Evolutionary conservation across 2,113 vertebrate genomes (phyloP), one percentile per base, ranked within the genome.

Genomic region (Oriolus oriolus): DNA sequence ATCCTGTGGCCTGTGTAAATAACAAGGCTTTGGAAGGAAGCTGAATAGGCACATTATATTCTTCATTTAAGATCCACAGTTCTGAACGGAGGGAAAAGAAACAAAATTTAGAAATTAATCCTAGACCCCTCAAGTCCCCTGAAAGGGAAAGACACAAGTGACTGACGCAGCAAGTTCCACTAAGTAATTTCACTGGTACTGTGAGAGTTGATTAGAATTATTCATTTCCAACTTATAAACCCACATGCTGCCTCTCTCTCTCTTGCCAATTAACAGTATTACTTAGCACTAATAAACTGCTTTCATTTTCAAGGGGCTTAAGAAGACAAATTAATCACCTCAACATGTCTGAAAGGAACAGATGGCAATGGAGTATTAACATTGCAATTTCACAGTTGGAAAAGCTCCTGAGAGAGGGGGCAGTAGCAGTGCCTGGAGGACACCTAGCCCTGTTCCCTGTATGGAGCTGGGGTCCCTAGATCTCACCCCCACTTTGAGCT

Each of bases 231-330:
- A 19, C 39, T 70, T 28, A 11, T 54, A 93, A 94, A 66, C 42
- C 49, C 71, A 70, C 31, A 74, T 52, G 64, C 75, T 93, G 30
- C 69, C 52, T 63, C 77, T 39, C 75, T 50, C 50, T 35, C 45
- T 80, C 78, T 68, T 74, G 79, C 71, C 83, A 93, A 39, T 95
- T 95, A 96, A 91, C 92, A 81, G 79, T 74, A 94, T 87, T 96
- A 84, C 93, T 96, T 96, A 88, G 85, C 68, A 70, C 87, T 84
- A 95, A 92, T 81, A 95, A 81, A 90, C 59, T 91, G 78, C 79
- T 96, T 96, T 97, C 87, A 94, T 96, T 97, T 97, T 95, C 95
- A 90, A 83, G 82, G 71, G 88, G 76, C 87, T 96, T 97, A 95
- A 59, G 95, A 80, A 12, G 71, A 88, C 82, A 88, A 87, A 97